Conservation (phyloP, 2,888 invertebrate species). For the Dioctria rufipes region DNA sequence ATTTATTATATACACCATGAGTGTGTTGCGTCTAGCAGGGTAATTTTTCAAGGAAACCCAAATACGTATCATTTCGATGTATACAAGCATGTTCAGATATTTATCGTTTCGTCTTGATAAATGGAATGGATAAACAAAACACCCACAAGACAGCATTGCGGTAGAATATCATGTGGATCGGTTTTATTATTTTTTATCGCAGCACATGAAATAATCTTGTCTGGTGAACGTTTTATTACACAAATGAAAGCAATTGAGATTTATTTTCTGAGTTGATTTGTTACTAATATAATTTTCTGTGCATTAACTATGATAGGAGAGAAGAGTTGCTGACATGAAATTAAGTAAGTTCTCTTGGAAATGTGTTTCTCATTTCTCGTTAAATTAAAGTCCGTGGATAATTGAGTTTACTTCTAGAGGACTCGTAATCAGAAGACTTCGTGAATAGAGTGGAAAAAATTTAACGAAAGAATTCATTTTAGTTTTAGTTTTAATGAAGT, state of each 20-base stretch:
- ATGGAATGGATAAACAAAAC: too few relatives aligned
- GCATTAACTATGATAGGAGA: neutral
- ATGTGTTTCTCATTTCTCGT: slow-evolving; percentile 6
- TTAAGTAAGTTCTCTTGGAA: slow-evolving; percentile 4
- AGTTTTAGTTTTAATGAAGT: too few relatives aligned
- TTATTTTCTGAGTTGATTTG: slow-evolving; percentile 26
- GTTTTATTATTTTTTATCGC: neutral
- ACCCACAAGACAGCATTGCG: neutral
- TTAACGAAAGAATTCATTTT: too few relatives aligned
- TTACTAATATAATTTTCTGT: neutral
- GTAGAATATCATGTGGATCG: slow-evolving; percentile 14
- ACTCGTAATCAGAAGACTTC: too few relatives aligned
- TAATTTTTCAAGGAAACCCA: slow-evolving; percentile 13
- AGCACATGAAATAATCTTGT: slow-evolving; percentile 13
- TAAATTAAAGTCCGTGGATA: slow-evolving; percentile 11
- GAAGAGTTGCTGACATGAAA: neutral
- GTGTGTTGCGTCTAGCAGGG: too few relatives aligned
- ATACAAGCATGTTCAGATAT: slow-evolving; percentile 1
- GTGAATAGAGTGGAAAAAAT: too few relatives aligned
- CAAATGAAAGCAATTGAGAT: slow-evolving; percentile 36
- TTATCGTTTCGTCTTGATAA: neutral
- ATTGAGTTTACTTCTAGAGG: too few relatives aligned
- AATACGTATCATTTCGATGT: neutral
- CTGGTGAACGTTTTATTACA: slow-evolving; percentile 24
- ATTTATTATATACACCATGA: too few relatives aligned